These are phyloP conservation scores for Lasioglossum oenotherae DNA, from an alignment of 2,888 invertebrate genomes.

Conservation along the genomic window DNA sequence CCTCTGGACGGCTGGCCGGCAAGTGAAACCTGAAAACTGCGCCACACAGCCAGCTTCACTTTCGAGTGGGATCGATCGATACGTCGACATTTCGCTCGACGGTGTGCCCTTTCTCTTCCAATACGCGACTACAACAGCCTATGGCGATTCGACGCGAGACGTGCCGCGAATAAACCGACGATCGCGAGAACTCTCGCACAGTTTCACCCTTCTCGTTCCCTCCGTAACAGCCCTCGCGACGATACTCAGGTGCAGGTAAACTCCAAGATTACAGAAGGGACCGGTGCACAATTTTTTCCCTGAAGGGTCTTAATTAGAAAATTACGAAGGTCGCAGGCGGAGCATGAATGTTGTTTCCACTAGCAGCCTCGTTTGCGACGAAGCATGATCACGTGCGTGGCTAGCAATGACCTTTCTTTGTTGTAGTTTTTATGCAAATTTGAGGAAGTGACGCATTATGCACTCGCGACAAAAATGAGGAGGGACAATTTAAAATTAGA, in stretches of 20 bases:
- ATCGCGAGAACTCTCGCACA: background rate
- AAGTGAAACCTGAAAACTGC: slow-evolving; percentile 68
- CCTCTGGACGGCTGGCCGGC: slow-evolving; percentile 30
- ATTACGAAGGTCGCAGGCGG: background rate
- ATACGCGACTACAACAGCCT: background rate
- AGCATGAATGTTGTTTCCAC: background rate
- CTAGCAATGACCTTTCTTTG: background rate
- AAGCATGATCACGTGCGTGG: background rate
- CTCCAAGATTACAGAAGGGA: background rate
- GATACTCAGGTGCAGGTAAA: background rate
- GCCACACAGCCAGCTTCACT: slow-evolving; percentile 52
- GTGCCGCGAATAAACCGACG: slow-evolving; percentile 1
- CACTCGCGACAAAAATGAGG: too few species aligned
- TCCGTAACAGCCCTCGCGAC: background rate
- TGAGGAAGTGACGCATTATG: background rate
- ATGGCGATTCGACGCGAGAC: background rate
- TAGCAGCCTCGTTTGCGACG: background rate
- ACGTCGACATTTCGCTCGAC: slow-evolving; percentile 55
- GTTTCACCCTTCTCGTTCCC: background rate
- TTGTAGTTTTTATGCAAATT: background rate
- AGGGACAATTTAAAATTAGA: too few species aligned
- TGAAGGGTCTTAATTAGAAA: background rate
- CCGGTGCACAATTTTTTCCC: background rate
- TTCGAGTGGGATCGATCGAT: slow-evolving; percentile 66
- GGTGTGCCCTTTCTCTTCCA: slow-evolving; percentile 28